Conservation (phyloP, 2,797 vertebrate genomes). For the Anas bahamensis region DNA sequence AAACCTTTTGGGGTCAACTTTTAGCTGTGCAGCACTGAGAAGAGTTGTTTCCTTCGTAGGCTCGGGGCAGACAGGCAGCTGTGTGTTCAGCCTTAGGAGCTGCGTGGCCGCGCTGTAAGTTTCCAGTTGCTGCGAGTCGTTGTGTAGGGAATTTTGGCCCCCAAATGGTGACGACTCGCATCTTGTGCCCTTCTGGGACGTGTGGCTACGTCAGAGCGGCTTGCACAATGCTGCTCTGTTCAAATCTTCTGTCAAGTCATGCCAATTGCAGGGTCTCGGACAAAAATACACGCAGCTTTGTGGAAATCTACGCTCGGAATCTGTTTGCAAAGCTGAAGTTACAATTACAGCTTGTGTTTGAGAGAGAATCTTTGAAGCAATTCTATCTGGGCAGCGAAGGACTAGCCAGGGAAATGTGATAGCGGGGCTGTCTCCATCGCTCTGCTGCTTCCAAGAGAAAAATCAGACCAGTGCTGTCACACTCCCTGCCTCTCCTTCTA, state of each 20-base stretch:
- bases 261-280: not conserved
- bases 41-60: not conserved
- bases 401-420: constrained; percentile 26
- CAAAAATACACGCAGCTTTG: not conserved
- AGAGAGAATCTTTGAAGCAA: not conserved
- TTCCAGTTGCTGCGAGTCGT: not conserved
- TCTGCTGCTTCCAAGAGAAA: not conserved
- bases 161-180: not conserved
- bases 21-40: not conserved
- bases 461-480: constrained; percentile 12
- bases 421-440: not conserved
- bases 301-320: not conserved
- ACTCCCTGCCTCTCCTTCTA: constrained; percentile 26
- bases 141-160: not conserved
- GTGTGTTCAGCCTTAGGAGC: fast-evolving
- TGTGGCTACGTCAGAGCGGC: not conserved
- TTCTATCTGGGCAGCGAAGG: constrained; percentile 28
- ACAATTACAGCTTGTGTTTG: constrained; percentile 26
- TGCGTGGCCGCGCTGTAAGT: not conserved
- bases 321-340: not conserved
- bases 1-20: not conserved
- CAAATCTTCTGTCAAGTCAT: not conserved
- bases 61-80: not conserved
- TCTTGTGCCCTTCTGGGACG: not conserved
- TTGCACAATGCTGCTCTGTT: fast-evolving